These are phyloP conservation scores for Rhopalosiphum nymphaeae DNA, from an alignment of 2,888 invertebrate species.

Conservation along the genomic window DNA sequence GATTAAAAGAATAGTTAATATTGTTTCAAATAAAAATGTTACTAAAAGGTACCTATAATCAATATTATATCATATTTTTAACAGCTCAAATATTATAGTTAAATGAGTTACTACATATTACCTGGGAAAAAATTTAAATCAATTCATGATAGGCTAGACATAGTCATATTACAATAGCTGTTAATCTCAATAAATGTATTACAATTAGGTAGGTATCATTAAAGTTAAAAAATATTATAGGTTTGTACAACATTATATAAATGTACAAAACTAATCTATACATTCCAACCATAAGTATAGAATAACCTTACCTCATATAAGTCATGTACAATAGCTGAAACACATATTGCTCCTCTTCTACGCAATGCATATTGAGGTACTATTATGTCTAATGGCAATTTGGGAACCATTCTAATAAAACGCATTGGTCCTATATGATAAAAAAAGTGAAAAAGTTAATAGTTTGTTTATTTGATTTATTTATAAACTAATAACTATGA, in stretches of 20 bases:
- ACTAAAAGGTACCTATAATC: neutral
- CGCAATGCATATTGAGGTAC: conserved; percentile 66
- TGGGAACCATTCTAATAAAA: conserved; percentile 62
- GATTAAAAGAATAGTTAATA: neutral
- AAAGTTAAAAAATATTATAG: neutral
- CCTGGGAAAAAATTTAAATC: neutral
- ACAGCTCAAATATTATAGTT: neutral
- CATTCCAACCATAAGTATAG: neutral
- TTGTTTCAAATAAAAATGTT: neutral
- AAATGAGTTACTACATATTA: neutral
- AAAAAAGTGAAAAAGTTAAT: neutral
- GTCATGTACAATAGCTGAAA: conserved; percentile 32
- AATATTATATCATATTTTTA: neutral
- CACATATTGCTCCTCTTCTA: conserved; percentile 66
- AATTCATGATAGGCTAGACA: neutral
- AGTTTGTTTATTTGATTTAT: neutral
- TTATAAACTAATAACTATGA: neutral
- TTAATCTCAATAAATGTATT: neutral
- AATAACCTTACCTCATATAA: conserved; percentile 37
- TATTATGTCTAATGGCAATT: conserved; percentile 66
- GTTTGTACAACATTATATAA: neutral
- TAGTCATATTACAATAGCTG: neutral
- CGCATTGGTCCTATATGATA: conserved; percentile 8
- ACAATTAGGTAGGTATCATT: neutral
- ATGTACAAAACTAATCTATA: neutral